These are phyloP conservation scores for Hesperophylax magnus DNA, from an alignment of 1,140 invertebrate genomes.

Conservation along the genomic window DNA sequence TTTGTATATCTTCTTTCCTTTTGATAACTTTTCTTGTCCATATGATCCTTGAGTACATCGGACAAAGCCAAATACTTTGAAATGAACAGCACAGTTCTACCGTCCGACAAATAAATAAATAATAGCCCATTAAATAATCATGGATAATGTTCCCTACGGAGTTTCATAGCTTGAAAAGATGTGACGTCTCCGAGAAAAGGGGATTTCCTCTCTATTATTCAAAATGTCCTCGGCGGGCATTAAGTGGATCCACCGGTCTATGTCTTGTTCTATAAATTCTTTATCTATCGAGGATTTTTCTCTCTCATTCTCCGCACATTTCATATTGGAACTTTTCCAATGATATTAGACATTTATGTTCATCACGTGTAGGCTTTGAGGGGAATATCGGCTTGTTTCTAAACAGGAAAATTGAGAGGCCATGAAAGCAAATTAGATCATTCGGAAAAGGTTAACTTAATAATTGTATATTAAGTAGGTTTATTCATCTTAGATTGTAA, in stretches of 20 bases:
- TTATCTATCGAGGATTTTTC: slow-evolving; percentile 7
- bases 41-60: no score
- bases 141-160: neutral
- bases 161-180: neutral
- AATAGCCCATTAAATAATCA: slow-evolving; percentile 16
- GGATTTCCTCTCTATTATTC: slow-evolving; percentile 24
- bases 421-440: no score
- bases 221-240: slow-evolving; percentile 7
- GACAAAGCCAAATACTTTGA: neutral
- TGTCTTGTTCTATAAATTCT: slow-evolving; percentile 19
- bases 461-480: no score
- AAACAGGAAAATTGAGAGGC: no score
- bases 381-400: no score
- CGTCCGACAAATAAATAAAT: slow-evolving; percentile 9
- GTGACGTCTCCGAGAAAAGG: slow-evolving; percentile 25
- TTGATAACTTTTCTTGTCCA: no score
- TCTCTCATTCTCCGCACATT: neutral
- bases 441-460: no score
- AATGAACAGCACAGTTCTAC: neutral
- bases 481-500: no score
- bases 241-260: slow-evolving; percentile 16
- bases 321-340: neutral
- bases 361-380: neutral
- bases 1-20: no score
- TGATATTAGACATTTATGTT: slow-evolving; percentile 12